These are phyloP conservation scores for Thysanoteuthis rhombus DNA, from an alignment of 2,888 invertebrate species.

Conservation along the genomic window DNA sequence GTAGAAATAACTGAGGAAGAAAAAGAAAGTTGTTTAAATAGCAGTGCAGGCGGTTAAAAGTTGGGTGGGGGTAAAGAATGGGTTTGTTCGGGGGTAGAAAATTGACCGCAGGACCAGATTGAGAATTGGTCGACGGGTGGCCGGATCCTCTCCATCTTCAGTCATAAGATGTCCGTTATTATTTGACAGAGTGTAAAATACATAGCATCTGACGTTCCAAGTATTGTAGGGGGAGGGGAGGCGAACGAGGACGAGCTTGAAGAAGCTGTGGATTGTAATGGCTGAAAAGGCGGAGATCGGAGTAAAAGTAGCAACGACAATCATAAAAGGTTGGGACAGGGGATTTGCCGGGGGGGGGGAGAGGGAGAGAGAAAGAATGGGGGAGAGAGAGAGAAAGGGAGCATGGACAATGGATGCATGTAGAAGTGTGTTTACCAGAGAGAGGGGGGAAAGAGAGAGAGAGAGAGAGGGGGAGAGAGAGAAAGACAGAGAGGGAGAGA, in stretches of 20 bases:
- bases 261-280: neutral
- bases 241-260: neutral
- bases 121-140: neutral
- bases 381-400: too few relatives aligned
- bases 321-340: neutral
- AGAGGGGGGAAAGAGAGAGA: too few relatives aligned
- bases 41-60: neutral
- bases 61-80: neutral
- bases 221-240: neutral
- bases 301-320: conserved; percentile 1
- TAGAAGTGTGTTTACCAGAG: too few relatives aligned
- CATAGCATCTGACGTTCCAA: neutral
- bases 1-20: too few relatives aligned
- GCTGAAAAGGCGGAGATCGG: neutral
- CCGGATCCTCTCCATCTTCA: neutral
- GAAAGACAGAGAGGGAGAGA: too few relatives aligned
- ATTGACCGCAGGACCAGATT: neutral
- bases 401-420: too few relatives aligned
- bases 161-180: neutral
- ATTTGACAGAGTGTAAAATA: neutral
- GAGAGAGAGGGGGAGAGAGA: too few relatives aligned
- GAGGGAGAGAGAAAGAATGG: too few relatives aligned
- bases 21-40: too few relatives aligned
- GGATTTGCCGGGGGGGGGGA: neutral
- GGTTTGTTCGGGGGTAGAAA: neutral